These are phyloP conservation scores for Strix occidentalis DNA, from an alignment of 2,797 vertebrate genomes.

Conservation along the genomic window DNA sequence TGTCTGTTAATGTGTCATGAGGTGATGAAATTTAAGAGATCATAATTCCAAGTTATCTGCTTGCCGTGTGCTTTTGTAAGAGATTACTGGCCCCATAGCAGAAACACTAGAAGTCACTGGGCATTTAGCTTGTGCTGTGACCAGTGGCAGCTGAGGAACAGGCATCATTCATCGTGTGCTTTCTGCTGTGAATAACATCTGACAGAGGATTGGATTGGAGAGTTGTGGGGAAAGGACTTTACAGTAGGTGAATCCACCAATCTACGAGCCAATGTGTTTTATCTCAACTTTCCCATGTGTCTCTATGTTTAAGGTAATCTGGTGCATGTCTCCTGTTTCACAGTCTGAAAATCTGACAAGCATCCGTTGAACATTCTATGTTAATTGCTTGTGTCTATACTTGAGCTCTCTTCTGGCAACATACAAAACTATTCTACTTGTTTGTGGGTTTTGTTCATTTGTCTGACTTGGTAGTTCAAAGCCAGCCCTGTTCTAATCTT, in stretches of 20 bases:
- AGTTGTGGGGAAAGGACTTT: neutral
- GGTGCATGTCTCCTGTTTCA: neutral
- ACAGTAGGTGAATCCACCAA: neutral
- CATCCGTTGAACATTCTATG: neutral
- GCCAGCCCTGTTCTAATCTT: neutral
- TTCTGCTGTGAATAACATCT: neutral
- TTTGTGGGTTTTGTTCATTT: neutral
- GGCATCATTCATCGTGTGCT: neutral
- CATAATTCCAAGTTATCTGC: neutral
- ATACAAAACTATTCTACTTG: neutral
- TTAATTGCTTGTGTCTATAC: neutral
- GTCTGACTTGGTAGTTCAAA: neutral
- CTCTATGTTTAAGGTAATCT: neutral
- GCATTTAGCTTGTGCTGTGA: neutral
- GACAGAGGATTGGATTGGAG: neutral
- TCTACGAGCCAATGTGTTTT: fast-evolving
- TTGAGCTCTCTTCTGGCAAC: neutral
- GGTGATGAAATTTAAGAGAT: neutral
- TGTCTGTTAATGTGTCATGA: neutral
- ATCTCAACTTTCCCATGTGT: neutral
- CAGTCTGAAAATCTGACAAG: neutral
- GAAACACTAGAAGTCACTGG: neutral
- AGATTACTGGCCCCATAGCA: neutral
- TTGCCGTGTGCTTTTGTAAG: neutral
- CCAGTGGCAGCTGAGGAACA: neutral